Evolutionary conservation across 2,113 vertebrate species (phyloP).

Genomic region (Otolemur garnettii): DNA sequence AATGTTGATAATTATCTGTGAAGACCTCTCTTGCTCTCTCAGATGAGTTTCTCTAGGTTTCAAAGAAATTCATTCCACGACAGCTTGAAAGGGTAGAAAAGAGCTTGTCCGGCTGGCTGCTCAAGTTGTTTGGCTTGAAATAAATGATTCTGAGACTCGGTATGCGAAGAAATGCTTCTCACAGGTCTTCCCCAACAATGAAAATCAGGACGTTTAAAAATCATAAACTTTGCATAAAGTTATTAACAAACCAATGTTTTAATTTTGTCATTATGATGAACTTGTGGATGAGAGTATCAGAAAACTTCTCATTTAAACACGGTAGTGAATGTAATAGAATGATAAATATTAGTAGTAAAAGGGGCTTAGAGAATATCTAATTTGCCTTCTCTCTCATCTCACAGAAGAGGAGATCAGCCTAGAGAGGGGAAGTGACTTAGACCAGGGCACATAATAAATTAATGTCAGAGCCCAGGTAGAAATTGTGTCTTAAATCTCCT

Average conservation of each 20-base stretch:
- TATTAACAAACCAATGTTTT: neutral
- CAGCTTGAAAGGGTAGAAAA: conserved; percentile 36
- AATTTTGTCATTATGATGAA: neutral
- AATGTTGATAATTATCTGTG: conserved; percentile 74
- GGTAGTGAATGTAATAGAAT: neutral
- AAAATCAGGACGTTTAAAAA: conserved; percentile 7
- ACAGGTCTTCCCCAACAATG: neutral
- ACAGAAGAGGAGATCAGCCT: neutral
- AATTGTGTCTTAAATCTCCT: neutral
- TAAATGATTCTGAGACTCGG: conserved; percentile 20
- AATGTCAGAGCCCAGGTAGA: neutral
- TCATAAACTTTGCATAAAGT: neutral
- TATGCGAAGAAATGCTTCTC: neutral
- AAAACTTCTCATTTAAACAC: neutral
- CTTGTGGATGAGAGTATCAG: neutral
- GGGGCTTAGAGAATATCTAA: neutral
- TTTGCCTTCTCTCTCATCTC: neutral
- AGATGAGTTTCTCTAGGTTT: conserved; percentile 68
- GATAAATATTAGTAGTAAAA: neutral
- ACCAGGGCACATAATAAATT: neutral
- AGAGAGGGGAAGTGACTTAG: neutral
- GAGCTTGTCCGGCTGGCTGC: neutral
- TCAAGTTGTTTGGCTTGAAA: conserved; percentile 58
- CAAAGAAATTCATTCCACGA: conserved; percentile 66
- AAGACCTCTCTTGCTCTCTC: conserved; percentile 67